Evolutionary conservation across 1,140 invertebrate genomes (phyloP).

Genomic region (Pseudomyrmex gracilis): DNA sequence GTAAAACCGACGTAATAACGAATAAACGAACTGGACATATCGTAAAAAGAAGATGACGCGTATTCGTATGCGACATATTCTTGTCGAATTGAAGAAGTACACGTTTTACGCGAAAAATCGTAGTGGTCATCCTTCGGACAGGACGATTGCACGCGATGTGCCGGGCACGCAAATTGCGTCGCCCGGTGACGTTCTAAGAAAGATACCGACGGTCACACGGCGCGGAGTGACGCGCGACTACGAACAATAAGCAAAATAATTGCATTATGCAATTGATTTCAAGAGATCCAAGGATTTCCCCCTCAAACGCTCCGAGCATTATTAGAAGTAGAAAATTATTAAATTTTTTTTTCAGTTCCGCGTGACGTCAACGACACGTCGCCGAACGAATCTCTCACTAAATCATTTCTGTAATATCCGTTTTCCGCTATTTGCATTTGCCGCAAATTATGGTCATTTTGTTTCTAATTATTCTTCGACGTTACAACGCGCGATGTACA

Average conservation of each 20-base stretch:
- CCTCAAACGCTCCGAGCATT: constrained; percentile 10
- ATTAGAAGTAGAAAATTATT: constrained; percentile 13
- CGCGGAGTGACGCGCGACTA: constrained; percentile 52
- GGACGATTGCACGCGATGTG: constrained; percentile 57
- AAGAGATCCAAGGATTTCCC: constrained; percentile 55
- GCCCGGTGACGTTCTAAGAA: constrained; percentile 39
- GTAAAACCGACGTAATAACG: constrained; percentile 41
- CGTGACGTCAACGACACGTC: constrained; percentile 15
- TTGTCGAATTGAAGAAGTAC: constrained; percentile 43
- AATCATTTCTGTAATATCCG: constrained; percentile 11
- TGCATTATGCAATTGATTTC: constrained; percentile 47
- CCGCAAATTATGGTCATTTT: background rate
- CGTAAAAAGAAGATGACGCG: constrained; percentile 16
- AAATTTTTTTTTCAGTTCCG: constrained; percentile 3
- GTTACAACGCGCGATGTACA: too few species aligned
- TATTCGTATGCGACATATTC: constrained; percentile 51
- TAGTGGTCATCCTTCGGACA: constrained; percentile 49
- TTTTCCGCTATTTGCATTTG: constrained; percentile 4
- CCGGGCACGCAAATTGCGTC: constrained; percentile 53
- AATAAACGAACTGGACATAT: constrained; percentile 15
- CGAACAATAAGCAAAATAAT: constrained; percentile 40
- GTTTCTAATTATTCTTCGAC: background rate
- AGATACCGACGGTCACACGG: constrained; percentile 34
- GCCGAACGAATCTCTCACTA: background rate
- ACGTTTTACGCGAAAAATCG: constrained; percentile 41